A percentile compares a stretch with the other conserved stretches of the same genome.
Evolutionary conservation across 2,888 invertebrate species (phyloP).

Genomic region (Tuberolachnus salignus): DNA sequence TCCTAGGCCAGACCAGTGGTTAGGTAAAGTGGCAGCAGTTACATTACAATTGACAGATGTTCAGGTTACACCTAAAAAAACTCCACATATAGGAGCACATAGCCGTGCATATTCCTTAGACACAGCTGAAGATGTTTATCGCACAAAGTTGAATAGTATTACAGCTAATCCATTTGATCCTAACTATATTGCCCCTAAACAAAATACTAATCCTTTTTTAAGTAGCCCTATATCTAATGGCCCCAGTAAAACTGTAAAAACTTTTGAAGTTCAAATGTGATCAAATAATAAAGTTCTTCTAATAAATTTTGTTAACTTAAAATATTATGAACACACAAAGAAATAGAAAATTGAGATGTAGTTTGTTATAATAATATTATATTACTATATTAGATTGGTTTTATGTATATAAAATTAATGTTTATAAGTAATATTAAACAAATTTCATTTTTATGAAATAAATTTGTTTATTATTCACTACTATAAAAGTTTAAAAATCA

Average conservation of each 20-base stretch:
- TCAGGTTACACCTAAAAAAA: constrained; percentile 63
- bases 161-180: constrained; percentile 41
- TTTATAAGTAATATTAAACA: constrained; percentile 15
- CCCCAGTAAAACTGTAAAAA: constrained; percentile 59
- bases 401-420: neutral
- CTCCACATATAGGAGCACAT: constrained; percentile 65
- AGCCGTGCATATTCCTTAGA: constrained; percentile 66
- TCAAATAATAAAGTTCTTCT: neutral
- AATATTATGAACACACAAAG: neutral
- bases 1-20: constrained; percentile 84
- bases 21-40: constrained; percentile 74
- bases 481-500: constrained; percentile 17
- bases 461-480: constrained; percentile 6
- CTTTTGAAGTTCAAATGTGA: constrained; percentile 61
- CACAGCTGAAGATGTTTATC: constrained; percentile 63
- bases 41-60: constrained; percentile 64
- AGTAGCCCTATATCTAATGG: constrained; percentile 57
- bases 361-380: neutral
- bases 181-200: constrained; percentile 61
- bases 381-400: constrained; percentile 21
- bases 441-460: constrained; percentile 20
- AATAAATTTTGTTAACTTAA: neutral
- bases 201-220: constrained; percentile 60
- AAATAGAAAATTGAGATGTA: neutral
- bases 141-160: constrained; percentile 37